Conservation (phyloP, 2,113 vertebrate species). For the Lutjanus erythropterus region DNA sequence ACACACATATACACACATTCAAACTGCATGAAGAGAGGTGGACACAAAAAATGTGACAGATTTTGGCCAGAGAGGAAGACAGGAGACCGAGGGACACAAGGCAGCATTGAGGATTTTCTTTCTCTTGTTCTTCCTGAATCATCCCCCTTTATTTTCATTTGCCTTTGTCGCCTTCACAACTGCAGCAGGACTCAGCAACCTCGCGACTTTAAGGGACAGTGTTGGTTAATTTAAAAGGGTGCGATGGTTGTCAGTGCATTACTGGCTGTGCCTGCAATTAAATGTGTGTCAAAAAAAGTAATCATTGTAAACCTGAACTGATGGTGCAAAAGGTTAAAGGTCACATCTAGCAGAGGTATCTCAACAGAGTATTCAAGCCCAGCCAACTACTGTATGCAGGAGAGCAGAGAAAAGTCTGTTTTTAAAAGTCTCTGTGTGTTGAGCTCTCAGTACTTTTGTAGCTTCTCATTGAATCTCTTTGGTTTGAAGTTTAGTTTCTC, state of each 20-base stretch:
- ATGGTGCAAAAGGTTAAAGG: background rate
- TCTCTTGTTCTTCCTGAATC: constrained; percentile 48
- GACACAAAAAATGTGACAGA: constrained; percentile 22
- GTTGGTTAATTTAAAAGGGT: constrained; percentile 11
- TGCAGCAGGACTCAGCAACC: constrained; percentile 48
- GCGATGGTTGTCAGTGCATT: constrained; percentile 11
- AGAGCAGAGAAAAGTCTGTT: no score
- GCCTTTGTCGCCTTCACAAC: constrained; percentile 59
- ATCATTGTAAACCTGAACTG: background rate
- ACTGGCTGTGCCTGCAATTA: background rate
- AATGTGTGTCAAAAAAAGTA: no score
- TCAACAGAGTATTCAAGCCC: background rate
- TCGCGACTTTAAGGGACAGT: constrained; percentile 20
- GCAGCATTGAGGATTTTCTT: constrained; percentile 56
- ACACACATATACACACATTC: constrained; percentile 1
- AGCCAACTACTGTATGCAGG: background rate
- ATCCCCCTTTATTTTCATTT: constrained; percentile 14
- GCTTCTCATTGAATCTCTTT: no score
- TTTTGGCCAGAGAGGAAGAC: constrained; percentile 37
- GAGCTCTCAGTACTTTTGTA: no score
- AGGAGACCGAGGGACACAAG: constrained; percentile 54
- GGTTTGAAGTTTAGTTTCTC: no score
- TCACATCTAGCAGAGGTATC: background rate
- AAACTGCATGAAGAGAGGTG: background rate
- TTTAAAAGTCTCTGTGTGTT: no score